A percentile compares a stretch with the other conserved stretches of the same genome.
These are phyloP conservation scores for Caenorhabditis sulstoni DNA, from an alignment of 2,888 invertebrate genomes.

Conservation along the genomic window DNA sequence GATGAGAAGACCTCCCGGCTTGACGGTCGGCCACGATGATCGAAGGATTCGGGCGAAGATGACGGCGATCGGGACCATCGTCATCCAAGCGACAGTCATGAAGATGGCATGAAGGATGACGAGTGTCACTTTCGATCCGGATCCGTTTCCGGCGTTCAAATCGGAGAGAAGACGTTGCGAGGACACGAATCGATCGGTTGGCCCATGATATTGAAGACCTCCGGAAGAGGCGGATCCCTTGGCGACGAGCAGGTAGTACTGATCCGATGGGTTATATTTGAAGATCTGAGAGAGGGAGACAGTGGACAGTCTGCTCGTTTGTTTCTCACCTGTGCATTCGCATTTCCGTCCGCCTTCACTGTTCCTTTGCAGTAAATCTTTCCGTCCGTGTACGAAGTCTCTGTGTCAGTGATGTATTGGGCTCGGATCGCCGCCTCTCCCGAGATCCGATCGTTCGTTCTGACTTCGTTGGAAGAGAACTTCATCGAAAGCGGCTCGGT, in stretches of 20 bases:
- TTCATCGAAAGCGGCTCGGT: slow-evolving; percentile 55
- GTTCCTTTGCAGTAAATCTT: slow-evolving; percentile 60
- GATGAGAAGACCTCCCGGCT: slow-evolving; percentile 69
- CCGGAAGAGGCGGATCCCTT: slow-evolving; percentile 41
- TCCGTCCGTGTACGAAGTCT: slow-evolving; percentile 42
- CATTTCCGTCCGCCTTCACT: slow-evolving; percentile 46
- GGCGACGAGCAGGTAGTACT: slow-evolving; percentile 59
- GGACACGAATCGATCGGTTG: slow-evolving; percentile 16
- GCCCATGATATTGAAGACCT: slow-evolving; percentile 50
- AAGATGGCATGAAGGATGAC: slow-evolving; percentile 65
- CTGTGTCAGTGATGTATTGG: slow-evolving; percentile 28
- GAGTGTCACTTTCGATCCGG: slow-evolving; percentile 17
- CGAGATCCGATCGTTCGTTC: slow-evolving; percentile 47
- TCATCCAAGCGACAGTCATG: slow-evolving; percentile 71
- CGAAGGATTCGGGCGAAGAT: slow-evolving; percentile 70
- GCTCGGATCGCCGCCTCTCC: slow-evolving; percentile 49
- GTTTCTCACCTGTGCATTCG: slow-evolving; percentile 20
- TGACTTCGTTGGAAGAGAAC: slow-evolving; percentile 57
- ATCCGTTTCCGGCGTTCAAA: slow-evolving; percentile 38
- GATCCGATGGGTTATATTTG: slow-evolving; percentile 36
- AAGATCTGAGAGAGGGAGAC: slow-evolving; percentile 64
- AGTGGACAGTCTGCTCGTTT: background rate
- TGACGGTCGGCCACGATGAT: slow-evolving; percentile 64
- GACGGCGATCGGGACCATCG: slow-evolving; percentile 68
- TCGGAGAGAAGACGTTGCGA: slow-evolving; percentile 35